These are phyloP conservation scores for Iselma pallidipennis DNA, from an alignment of 2,888 invertebrate species.

Conservation along the genomic window DNA sequence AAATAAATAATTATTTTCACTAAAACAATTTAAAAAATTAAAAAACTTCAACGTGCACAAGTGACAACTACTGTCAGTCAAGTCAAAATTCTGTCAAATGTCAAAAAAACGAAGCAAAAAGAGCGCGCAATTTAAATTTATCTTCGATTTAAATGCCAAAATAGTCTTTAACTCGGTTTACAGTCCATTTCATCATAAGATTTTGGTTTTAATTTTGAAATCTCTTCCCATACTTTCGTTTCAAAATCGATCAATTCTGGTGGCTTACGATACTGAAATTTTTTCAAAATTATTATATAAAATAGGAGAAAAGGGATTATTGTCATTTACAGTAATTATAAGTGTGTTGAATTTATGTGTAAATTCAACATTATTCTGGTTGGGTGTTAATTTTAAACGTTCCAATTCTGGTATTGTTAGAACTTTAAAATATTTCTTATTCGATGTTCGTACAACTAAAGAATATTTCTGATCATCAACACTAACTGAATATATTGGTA, in stretches of 20 bases:
- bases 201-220: constrained; percentile 47
- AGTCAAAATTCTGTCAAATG: too few species aligned
- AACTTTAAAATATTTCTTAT: constrained; percentile 82
- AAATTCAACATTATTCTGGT: constrained; percentile 68
- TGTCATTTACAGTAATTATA: constrained; percentile 68
- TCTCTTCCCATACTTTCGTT: constrained; percentile 58
- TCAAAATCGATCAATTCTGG: constrained; percentile 71
- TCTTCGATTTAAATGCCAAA: too few species aligned
- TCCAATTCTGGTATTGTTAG: constrained; percentile 71
- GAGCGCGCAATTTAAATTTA: too few species aligned
- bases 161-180: constrained; percentile 53
- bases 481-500: constrained; percentile 71
- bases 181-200: constrained; percentile 47
- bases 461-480: constrained; percentile 66
- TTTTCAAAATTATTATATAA: neutral
- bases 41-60: too few species aligned
- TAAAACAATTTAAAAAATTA: too few species aligned
- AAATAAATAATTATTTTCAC: too few species aligned
- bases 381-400: constrained; percentile 64
- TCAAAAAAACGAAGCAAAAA: too few species aligned
- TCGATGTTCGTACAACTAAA: constrained; percentile 72
- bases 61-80: too few species aligned
- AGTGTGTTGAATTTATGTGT: constrained; percentile 77
- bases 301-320: constrained; percentile 2
- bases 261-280: constrained; percentile 77